phyloP scores from a whole-genome alignment of 2,888 invertebrate species.

The Apomyelois bistriatella region DNA sequence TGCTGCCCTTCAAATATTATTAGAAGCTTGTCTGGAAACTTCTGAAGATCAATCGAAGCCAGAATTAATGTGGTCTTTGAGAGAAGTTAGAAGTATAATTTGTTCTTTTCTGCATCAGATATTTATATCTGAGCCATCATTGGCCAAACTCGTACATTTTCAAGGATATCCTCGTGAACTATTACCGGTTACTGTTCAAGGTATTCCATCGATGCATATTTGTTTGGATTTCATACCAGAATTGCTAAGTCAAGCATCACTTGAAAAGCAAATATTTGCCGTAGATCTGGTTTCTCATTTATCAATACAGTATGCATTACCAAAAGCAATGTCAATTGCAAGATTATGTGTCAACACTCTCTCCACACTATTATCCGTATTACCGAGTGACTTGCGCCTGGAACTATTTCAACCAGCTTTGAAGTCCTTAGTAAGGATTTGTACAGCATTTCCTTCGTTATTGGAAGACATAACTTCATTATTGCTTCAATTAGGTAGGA shows the following conservation, averaged over 20 bases:
- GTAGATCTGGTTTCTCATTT: conserved; percentile 95
- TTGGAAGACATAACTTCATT: conserved; percentile 93
- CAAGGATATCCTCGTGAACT: conserved; percentile 97
- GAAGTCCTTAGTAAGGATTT: conserved; percentile 91
- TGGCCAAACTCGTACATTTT: conserved; percentile 97
- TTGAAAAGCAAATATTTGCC: conserved; percentile 96
- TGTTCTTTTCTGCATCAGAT: conserved; percentile 98
- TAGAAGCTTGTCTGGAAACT: conserved; percentile 93
- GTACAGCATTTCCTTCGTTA: conserved; percentile 94
- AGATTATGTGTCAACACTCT: conserved; percentile 93
- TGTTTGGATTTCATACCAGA: conserved; percentile 98
- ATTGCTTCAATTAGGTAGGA: conserved; percentile 90
- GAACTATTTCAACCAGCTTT: conserved; percentile 91
- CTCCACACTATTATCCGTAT: conserved; percentile 88
- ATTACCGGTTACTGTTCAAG: conserved; percentile 93
- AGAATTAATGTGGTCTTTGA: conserved; percentile 87
- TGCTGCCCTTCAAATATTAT: conserved; percentile 93
- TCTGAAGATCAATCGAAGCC: conserved; percentile 84
- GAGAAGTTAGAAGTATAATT: conserved; percentile 95
- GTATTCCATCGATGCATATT: conserved; percentile 99
- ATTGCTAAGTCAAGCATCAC: conserved; percentile 93
- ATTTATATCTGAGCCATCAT: conserved; percentile 95
- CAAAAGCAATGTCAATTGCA: conserved; percentile 94
- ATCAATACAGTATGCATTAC: conserved; percentile 95
- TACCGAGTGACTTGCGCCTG: conserved; percentile 88